Percentiles rank a stretch among this genome's conserved stretches.
These are phyloP conservation scores for Carollia perspicillata DNA, from an alignment of 2,113 vertebrate species.

Conservation along the genomic window DNA sequence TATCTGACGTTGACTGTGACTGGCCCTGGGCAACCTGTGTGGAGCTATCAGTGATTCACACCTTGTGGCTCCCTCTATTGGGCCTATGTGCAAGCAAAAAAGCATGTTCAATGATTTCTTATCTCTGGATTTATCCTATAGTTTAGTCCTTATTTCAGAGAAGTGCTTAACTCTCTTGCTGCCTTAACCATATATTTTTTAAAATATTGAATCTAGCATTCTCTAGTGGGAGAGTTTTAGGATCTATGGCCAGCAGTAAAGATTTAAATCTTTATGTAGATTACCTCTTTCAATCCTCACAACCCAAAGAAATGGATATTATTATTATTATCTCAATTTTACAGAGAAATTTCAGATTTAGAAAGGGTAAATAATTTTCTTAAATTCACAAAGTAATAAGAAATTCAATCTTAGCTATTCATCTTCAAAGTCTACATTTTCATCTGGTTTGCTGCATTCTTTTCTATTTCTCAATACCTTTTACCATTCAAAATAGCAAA, in stretches of 20 bases:
- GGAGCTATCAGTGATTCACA: too few species aligned
- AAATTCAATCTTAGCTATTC: background rate
- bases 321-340: background rate
- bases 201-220: background rate
- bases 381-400: background rate
- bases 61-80: too few species aligned
- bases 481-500: background rate
- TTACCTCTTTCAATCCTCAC: background rate
- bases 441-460: background rate
- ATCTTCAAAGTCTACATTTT: background rate
- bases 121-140: background rate
- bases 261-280: background rate
- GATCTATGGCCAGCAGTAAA: background rate
- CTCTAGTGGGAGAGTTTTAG: background rate
- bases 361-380: background rate
- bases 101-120: background rate
- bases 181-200: background rate
- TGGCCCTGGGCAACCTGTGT: too few species aligned
- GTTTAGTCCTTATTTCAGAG: background rate
- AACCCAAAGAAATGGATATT: background rate
- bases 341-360: background rate
- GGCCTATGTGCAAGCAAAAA: too few species aligned
- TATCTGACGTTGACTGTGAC: too few species aligned
- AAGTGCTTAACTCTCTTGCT: background rate
- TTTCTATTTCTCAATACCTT: background rate